These are phyloP conservation scores for Sceloporus undulatus DNA, from an alignment of 2,113 vertebrate species.

Conservation along the genomic window DNA sequence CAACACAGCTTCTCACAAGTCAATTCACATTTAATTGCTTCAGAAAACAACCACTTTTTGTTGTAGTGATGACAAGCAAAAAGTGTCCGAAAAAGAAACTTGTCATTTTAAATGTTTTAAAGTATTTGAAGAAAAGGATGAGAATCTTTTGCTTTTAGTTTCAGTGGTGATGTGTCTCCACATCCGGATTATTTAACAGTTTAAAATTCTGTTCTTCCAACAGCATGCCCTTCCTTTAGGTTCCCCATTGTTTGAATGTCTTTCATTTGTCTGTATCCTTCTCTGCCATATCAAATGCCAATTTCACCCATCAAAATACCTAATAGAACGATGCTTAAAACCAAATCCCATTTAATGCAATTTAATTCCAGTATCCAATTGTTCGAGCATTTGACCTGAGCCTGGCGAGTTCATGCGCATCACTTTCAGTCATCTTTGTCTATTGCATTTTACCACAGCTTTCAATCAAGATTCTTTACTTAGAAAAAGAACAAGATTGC, in stretches of 20 bases:
- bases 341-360: slow-evolving; percentile 63
- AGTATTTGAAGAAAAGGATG: background rate
- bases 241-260: slow-evolving; percentile 35
- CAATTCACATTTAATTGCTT: slow-evolving; percentile 9
- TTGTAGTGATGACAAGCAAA: background rate
- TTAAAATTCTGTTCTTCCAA: slow-evolving; percentile 31
- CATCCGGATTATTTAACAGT: background rate
- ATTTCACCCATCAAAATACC: slow-evolving; percentile 66
- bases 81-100: background rate
- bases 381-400: slow-evolving; percentile 67
- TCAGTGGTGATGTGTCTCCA: background rate
- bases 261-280: slow-evolving; percentile 60
- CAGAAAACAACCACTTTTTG: background rate
- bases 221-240: background rate
- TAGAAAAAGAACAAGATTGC: slow-evolving; percentile 38
- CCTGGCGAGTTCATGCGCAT: slow-evolving; percentile 69
- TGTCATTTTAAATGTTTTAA: background rate
- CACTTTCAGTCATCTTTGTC: slow-evolving; percentile 64
- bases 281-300: slow-evolving; percentile 62
- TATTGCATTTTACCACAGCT: slow-evolving; percentile 59
- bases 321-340: slow-evolving; percentile 68
- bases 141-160: background rate
- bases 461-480: slow-evolving; percentile 59
- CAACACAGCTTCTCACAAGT: background rate
- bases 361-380: slow-evolving; percentile 72